Base-by-base conservation (phyloP, 92 coral and sea anemone species). In the Epizoanthus ramosus region DNA sequence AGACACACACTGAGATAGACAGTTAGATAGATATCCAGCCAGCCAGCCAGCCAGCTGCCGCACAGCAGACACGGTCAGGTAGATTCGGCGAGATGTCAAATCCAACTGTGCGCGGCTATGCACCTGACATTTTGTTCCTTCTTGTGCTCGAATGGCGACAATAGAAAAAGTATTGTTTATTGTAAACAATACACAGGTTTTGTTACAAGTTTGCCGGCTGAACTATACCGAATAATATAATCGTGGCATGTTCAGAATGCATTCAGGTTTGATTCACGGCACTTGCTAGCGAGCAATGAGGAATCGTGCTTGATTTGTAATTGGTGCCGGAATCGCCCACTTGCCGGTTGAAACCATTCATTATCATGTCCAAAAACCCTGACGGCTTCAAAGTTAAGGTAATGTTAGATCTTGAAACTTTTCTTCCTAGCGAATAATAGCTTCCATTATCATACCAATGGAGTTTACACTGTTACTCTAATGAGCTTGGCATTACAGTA, bases 151-250 rank as follows among this genome's bases (percentile, higher is more conserved):
- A 31, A 50, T 50, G 8, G 22, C 24, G 57, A 52, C 79, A 54
- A 31, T 31, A 56, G 79, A 33, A 15, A 41, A 5, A 74, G 54
- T 74, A 56, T 56, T 74, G 79, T 74, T 74, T 74, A 31, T 24
- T 52, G 45, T 56, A 54, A 74, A 74, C 79, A 74, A 56, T 73
- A 58, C 61, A 28, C 19, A 74, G 28, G 57, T 53, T 56, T 54
- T 52, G 63, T 74, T 28, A 56, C 65, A 54, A 54, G 63, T 56
- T 71, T 13, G 16, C 10, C 35, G 39, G 14, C 64, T 52, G n/a
- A 8, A 16, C 61, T 63, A 31, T 74, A 41, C 21, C 17, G 63
- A 24, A 74, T 25, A 74, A 53, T 33, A 67, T 28, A 23, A 25
- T 33, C 54, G 18, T 23, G 79, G 63, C 17, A 73, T 53, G 79